Evolutionary conservation across 1,140 invertebrate genomes (phyloP).

Genomic region (Drosophila bifasciata): DNA sequence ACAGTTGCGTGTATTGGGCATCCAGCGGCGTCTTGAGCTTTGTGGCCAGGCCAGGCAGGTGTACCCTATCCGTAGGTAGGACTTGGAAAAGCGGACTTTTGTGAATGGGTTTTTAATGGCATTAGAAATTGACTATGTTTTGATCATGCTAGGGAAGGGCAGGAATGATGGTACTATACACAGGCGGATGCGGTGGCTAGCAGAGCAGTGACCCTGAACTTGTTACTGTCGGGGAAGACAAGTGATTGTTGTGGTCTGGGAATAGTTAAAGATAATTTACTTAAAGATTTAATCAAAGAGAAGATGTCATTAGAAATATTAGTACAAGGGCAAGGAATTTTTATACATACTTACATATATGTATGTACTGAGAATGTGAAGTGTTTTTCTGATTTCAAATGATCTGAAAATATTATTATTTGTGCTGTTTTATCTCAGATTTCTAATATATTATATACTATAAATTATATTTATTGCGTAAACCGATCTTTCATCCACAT

Average conservation of each 20-base stretch:
- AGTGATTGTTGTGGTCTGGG: constrained; percentile 4
- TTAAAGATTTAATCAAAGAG: neutral
- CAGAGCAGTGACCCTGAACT: constrained; percentile 44
- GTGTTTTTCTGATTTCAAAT: no score
- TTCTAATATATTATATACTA: no score
- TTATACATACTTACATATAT: no score
- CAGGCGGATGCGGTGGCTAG: neutral
- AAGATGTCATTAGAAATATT: no score
- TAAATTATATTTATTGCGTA: no score
- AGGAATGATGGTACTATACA: neutral
- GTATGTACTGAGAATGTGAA: no score
- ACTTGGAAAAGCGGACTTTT: constrained; percentile 10
- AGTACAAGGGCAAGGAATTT: no score
- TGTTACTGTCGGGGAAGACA: neutral
- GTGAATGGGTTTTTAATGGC: constrained; percentile 43
- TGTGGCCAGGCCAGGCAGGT: constrained; percentile 8
- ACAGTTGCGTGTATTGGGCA: constrained; percentile 33
- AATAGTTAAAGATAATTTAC: neutral
- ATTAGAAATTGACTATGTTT: constrained; percentile 8
- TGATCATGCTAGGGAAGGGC: neutral
- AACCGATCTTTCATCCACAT: no score
- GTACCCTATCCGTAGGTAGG: constrained; percentile 15
- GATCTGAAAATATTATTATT: no score
- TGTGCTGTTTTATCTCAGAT: no score
- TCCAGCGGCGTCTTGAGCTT: constrained; percentile 13